Conservation (phyloP, 2,113 vertebrate species). For the Rallus limicola region DNA sequence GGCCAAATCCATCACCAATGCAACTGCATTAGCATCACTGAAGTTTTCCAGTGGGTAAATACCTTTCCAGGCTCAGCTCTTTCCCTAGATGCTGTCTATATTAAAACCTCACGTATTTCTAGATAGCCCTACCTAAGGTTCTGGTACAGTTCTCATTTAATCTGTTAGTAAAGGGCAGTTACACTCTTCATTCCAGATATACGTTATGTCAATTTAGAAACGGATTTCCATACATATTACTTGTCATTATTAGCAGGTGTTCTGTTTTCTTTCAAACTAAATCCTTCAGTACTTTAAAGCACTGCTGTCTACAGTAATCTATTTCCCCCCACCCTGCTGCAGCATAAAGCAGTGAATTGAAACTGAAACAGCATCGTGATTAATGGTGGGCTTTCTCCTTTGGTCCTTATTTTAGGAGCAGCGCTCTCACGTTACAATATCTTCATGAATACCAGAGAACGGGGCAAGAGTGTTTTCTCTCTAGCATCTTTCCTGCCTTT, state of each 20-base stretch:
- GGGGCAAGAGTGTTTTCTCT: background rate
- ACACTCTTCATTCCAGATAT: background rate
- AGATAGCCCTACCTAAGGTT: background rate
- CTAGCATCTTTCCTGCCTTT: background rate
- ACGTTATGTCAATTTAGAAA: background rate
- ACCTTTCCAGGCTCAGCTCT: background rate
- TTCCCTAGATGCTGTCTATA: background rate
- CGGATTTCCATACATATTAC: background rate
- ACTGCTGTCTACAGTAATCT: background rate
- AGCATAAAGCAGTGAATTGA: background rate
- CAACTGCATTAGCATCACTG: background rate
- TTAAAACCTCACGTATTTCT: background rate
- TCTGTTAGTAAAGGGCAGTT: background rate
- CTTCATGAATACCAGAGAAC: background rate
- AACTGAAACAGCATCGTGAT: background rate
- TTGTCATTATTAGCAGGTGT: background rate
- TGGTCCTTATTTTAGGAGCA: background rate
- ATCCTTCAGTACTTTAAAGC: background rate
- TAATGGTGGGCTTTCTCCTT: background rate
- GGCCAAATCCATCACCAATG: conserved; percentile 19
- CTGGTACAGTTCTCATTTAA: background rate
- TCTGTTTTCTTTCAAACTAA: background rate
- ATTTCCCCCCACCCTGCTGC: background rate
- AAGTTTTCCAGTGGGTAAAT: conserved; percentile 18
- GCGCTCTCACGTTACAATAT: background rate